phyloP scores from a whole-genome alignment of 2,797 vertebrate genomes.

The Neosilurus hyrtlii region DNA sequence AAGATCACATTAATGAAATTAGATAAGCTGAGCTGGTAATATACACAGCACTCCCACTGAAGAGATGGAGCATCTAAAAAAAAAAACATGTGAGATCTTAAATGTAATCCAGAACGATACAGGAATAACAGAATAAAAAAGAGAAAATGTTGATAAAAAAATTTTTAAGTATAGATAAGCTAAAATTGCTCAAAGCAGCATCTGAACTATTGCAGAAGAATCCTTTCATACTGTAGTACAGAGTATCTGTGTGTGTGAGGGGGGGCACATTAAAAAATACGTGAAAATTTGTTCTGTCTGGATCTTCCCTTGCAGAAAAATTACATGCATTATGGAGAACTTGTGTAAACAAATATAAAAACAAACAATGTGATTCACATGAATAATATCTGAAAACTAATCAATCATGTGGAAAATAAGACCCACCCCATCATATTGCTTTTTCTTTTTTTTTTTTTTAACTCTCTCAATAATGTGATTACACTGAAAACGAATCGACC shows the following conservation, averaged over 20 bases:
- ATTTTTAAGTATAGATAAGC: not conserved
- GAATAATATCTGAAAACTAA: not conserved
- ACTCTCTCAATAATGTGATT: not conserved
- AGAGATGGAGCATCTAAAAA: conserved; percentile 47
- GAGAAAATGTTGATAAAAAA: conserved; percentile 18
- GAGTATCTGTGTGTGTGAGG: not conserved
- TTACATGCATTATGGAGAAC: not conserved
- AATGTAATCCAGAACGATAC: conserved; percentile 44
- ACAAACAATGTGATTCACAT: not conserved
- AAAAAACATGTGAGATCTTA: conserved; percentile 48
- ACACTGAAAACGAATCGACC: not conserved
- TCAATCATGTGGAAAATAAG: not conserved
- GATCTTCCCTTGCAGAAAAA: not conserved
- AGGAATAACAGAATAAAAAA: conserved; percentile 26
- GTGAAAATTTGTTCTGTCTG: not conserved
- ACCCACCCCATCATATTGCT: not conserved
- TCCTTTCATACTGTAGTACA: too few relatives aligned
- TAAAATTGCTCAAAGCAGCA: not conserved
- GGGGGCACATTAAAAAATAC: too few relatives aligned
- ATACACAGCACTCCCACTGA: conserved; percentile 73
- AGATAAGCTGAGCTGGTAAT: conserved; percentile 86
- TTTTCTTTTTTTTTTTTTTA: not conserved
- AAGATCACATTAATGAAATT: conserved; percentile 97
- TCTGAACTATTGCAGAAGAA: not conserved
- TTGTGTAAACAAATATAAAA: not conserved